Evolutionary conservation across 1,140 invertebrate genomes (phyloP).

Genomic region (Plodia interpunctella): DNA sequence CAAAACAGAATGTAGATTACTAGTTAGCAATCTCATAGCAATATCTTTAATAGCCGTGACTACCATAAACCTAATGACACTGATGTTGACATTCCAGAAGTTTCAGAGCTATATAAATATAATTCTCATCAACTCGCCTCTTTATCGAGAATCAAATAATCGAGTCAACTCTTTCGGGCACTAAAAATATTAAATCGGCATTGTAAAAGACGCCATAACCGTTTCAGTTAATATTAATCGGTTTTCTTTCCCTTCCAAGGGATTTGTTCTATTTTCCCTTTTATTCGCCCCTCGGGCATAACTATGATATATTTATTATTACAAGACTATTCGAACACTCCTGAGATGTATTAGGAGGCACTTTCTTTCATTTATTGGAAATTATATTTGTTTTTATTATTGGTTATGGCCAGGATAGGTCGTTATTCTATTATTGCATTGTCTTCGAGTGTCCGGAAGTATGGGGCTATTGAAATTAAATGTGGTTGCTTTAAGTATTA

Average conservation of each 20-base stretch:
- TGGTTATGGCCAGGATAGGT: neutral
- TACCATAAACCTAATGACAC: neutral
- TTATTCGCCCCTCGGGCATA: slow-evolving; percentile 63
- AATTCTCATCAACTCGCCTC: slow-evolving; percentile 14
- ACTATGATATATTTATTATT: slow-evolving; percentile 76
- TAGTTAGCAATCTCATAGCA: neutral
- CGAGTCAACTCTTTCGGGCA: slow-evolving; percentile 54
- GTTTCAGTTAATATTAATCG: slow-evolving; percentile 76
- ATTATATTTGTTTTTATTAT: slow-evolving; percentile 29
- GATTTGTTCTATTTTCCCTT: slow-evolving; percentile 71
- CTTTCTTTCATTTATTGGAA: slow-evolving; percentile 28
- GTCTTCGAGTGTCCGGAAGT: neutral
- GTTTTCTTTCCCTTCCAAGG: slow-evolving; percentile 71
- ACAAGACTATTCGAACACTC: slow-evolving; percentile 58
- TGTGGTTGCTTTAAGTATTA: too few relatives aligned
- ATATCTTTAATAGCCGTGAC: neutral
- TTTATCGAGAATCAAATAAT: slow-evolving; percentile 39
- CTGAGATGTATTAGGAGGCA: slow-evolving; percentile 57
- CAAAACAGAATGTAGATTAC: too few relatives aligned
- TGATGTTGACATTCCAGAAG: slow-evolving; percentile 2
- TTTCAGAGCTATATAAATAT: neutral
- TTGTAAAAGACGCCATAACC: slow-evolving; percentile 64
- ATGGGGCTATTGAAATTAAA: neutral
- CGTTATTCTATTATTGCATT: slow-evolving; percentile 2
- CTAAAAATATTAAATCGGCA: slow-evolving; percentile 62